These are phyloP conservation scores for Malacoctenus gilli DNA, from an alignment of 2,797 vertebrate genomes.

Conservation along the genomic window DNA sequence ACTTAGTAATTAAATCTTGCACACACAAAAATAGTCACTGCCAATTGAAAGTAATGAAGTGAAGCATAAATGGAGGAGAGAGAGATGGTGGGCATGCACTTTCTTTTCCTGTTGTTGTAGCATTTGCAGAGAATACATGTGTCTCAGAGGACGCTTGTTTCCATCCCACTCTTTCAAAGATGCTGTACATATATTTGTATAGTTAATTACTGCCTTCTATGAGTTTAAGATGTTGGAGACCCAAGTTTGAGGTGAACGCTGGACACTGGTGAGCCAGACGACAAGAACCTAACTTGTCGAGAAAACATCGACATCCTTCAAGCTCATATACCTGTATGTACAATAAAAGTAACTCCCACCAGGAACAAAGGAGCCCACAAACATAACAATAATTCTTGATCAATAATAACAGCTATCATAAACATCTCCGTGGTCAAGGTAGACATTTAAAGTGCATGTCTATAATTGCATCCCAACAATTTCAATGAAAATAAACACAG, in stretches of 20 bases:
- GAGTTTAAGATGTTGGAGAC: constrained; percentile 36
- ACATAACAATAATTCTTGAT: too few relatives aligned
- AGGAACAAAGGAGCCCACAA: too few relatives aligned
- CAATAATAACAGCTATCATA: too few relatives aligned
- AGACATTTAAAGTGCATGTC: too few relatives aligned
- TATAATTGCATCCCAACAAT: too few relatives aligned
- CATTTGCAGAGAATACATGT: constrained; percentile 38
- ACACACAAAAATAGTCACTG: constrained; percentile 30
- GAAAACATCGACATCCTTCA: too few relatives aligned
- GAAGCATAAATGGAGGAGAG: constrained; percentile 21
- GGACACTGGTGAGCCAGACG: constrained; percentile 3
- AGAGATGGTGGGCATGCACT: constrained; percentile 36
- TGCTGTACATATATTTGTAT: constrained; percentile 53
- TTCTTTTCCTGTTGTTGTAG: constrained; percentile 27
- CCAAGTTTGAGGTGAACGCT: constrained; percentile 19
- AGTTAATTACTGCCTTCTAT: constrained; percentile 50
- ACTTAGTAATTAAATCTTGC: constrained; percentile 33
- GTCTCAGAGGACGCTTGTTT: constrained; percentile 46
- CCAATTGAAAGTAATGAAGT: constrained; percentile 51
- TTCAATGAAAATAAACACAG: too few relatives aligned
- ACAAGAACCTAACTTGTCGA: too few relatives aligned
- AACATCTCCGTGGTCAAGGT: too few relatives aligned
- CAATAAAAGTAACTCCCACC: too few relatives aligned
- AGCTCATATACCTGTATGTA: too few relatives aligned
- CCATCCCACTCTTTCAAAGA: constrained; percentile 52